Evolutionary conservation across 2,113 vertebrate genomes (phyloP), one percentile per base, ranked within the genome.

Genomic region (Sander lucioperca): DNA sequence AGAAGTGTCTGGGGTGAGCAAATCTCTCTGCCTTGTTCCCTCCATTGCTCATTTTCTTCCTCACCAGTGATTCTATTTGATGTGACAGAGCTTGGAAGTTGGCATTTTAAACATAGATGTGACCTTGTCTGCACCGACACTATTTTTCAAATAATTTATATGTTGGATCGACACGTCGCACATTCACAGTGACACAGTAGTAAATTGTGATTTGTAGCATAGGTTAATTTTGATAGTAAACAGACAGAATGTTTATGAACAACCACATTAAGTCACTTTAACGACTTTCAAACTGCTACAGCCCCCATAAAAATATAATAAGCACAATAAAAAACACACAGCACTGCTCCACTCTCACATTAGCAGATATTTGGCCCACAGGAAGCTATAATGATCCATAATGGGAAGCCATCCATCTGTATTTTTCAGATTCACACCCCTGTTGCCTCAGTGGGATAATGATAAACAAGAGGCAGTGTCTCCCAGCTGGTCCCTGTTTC

Each of bases 401-500:
- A 93, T 82, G 68, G 56, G 83, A 86, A 88, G 18, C 74, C 54
- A 47, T 86, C 65, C 63, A 69, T 88, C 81, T 89, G 61, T 74
- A 50, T 54, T 82, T 58, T 58, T 89, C 62, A 77, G 43, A 68
- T 89, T 88, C 79, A 88, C 79, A 82, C 51, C 47, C 69, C 14
- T 73, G 61, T 66, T 71, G 56, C 80, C 79, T 67, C 33, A 66
- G 72, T 59, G 72, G 65, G 57, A 81, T 69, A 48, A 68, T 74
- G 45, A 85, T 25, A 53, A 80, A 81, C 72, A 77, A 72, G 33
- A 80, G 48, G 59, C 68, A 73, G 39, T 45, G 13, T 79, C 67
- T 79, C 68, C 70, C 56, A 71, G 56, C 81, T 79, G 50, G 66
- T 73, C 23, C 66, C 53, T 68, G 77, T 79, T 84, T 86, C 67